phyloP scores from a whole-genome alignment of 2,113 vertebrate species.

The Sylvicapra grimmia region DNA sequence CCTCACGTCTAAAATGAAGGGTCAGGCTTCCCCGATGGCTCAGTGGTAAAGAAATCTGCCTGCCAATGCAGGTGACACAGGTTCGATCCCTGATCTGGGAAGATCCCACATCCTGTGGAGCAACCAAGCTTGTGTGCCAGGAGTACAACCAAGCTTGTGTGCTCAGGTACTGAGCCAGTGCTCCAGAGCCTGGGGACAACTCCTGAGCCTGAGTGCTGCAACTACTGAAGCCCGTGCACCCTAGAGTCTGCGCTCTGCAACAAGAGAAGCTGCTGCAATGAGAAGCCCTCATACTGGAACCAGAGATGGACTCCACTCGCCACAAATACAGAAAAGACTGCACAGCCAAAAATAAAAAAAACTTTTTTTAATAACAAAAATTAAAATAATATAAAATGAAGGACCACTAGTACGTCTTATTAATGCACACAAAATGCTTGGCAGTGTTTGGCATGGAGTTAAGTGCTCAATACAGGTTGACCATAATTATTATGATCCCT shows the following conservation, averaged over 20 bases:
- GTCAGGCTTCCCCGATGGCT: too few relatives aligned
- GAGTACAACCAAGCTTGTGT: not conserved
- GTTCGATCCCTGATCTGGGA: not conserved
- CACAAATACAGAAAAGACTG: not conserved
- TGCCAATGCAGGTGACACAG: not conserved
- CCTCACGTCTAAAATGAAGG: not conserved
- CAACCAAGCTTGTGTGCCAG: not conserved
- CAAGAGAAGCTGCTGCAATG: not conserved
- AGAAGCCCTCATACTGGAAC: not conserved
- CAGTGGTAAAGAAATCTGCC: not conserved
- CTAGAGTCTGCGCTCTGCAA: not conserved
- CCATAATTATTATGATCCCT: not conserved
- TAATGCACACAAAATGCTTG: not conserved
- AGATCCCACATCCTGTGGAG: not conserved
- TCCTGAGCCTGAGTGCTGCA: not conserved
- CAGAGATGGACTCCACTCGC: not conserved
- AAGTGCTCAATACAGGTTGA: not conserved
- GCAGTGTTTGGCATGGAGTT: not conserved
- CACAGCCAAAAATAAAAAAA: not conserved
- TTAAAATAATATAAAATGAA: not conserved
- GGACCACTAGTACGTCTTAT: not conserved
- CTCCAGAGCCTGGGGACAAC: not conserved
- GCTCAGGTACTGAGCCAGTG: not conserved
- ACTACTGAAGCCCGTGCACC: not conserved
- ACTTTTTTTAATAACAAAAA: not conserved